Conservation (phyloP, 2,888 invertebrate genomes). For the Drosophila neonasuta region DNA sequence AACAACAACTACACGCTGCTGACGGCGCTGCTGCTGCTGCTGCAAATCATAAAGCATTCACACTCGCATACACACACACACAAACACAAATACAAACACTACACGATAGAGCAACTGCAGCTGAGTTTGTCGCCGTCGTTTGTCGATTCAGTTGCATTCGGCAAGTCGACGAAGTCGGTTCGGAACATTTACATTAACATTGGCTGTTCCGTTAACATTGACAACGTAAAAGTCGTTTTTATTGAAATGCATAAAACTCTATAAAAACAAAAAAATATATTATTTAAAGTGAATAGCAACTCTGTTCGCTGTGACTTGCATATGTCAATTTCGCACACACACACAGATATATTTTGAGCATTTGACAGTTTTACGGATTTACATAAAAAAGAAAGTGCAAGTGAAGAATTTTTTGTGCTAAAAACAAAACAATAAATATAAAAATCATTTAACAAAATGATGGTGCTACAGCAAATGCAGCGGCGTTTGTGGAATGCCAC, state of each 20-base stretch:
- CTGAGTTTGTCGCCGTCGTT: conserved; percentile 37
- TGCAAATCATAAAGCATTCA: conserved; percentile 75
- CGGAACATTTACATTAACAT: conserved; percentile 42
- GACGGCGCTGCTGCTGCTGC: conserved; percentile 31
- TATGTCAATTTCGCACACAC: conserved; percentile 12
- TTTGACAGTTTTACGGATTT: conserved; percentile 30
- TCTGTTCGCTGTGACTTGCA: conserved; percentile 36
- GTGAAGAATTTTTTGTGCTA: conserved; percentile 17
- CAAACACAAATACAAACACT: conserved; percentile 29
- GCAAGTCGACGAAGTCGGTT: conserved; percentile 62
- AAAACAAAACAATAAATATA: not conserved
- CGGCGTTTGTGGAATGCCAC: conserved; percentile 68
- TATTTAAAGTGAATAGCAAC: conserved; percentile 12
- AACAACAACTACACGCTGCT: conserved; percentile 13
- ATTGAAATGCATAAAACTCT: conserved; percentile 12
- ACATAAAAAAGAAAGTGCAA: conserved; percentile 28
- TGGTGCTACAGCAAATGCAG: conserved; percentile 76
- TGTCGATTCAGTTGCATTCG: conserved; percentile 66
- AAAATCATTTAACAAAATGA: conserved; percentile 30
- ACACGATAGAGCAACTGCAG: conserved; percentile 31
- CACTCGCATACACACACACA: conserved; percentile 44
- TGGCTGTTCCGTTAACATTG: conserved; percentile 29
- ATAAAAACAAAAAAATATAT: not conserved
- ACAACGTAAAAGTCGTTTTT: conserved; percentile 6
- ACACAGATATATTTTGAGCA: not conserved